These are phyloP conservation scores for Berghia stephanieae DNA, from an alignment of 1,140 invertebrate genomes.

Conservation along the genomic window DNA sequence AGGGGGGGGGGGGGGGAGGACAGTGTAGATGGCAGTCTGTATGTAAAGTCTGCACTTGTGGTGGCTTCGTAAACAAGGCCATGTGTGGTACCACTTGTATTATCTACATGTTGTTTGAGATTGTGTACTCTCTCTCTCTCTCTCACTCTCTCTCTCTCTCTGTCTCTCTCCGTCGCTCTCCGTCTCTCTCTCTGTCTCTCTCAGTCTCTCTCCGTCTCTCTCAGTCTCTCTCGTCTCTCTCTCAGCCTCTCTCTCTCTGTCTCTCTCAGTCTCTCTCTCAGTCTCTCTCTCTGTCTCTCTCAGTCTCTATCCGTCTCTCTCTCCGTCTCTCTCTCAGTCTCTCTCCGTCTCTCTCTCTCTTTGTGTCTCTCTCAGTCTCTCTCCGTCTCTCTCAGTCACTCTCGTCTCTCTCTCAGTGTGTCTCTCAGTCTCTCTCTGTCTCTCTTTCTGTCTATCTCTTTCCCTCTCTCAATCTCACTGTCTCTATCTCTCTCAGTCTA, in stretches of 20 bases:
- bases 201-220: neutral
- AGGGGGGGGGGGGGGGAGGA: neutral
- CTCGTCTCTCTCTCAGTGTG: no score
- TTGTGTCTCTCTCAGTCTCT: constrained; percentile 1
- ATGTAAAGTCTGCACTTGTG: neutral
- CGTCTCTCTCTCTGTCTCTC: neutral
- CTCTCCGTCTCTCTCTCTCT: neutral
- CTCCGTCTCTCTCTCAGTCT: neutral
- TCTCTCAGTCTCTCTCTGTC: no score
- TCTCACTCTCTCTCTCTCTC: no score
- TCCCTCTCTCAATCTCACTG: no score
- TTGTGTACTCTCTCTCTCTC: neutral
- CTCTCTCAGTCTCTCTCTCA: neutral
- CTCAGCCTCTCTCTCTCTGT: no score
- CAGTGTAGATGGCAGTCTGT: neutral
- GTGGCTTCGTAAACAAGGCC: neutral
- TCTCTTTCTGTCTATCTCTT: no score
- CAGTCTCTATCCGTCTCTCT: no score
- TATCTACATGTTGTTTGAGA: neutral
- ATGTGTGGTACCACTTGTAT: neutral
- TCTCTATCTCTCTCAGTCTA: no score
- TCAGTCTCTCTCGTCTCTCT: no score
- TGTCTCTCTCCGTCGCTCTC: neutral
- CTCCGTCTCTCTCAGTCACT: neutral
- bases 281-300: neutral